Base-by-base conservation (phyloP, 2,797 vertebrate genomes). In the Notolepis coatsorum region DNA sequence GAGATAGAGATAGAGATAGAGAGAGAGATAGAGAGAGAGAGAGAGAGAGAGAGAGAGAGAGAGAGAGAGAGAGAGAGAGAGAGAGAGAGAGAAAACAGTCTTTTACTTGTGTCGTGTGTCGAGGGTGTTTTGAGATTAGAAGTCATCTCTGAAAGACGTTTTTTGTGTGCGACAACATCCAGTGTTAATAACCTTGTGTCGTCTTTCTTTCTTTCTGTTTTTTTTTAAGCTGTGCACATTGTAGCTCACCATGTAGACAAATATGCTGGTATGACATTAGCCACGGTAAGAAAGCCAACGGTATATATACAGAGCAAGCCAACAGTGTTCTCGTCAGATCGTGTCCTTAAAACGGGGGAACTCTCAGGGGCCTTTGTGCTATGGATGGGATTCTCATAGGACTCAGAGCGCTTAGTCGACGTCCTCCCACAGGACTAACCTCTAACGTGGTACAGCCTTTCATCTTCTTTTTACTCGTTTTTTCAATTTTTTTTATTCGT, bases 151-250 rank as follows among this genome's bases (percentile, higher is more conserved):
- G 38, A 56, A 58, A 62, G 57, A 61, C 47, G 42, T 59, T 50
- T 37, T 37, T 37, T 35, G 23, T 89, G 88, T 73, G 89, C 77
- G 82, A 84, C 37, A 80, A 23, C 38, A 9, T 47, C 52, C 61
- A 60, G 57, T 60, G 46, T 60, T 68, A 27, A 35, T 28, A 42
- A 50, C 35, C 53, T 65, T 60, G 42, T 48, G 58, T 61, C 47
- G 17, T 72, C 78, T 75, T 73, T n/a, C n/a, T n/a, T n/a, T n/a
- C n/a, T n/a, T n/a, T n/a, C n/a, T n/a, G n/a, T n/a, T n/a, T n/a
- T n/a, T n/a, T 72, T 74, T 75, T 59, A 88, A 92, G 94, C 92
- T 93, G 94, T 90, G 92, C 90, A 90, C 90, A 77, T 82, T 76
- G 73, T 77, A 82, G 78, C 64, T 76, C 61, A 64, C 72, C 49